These are phyloP conservation scores for Oceanodroma tethys DNA, from an alignment of 2,113 vertebrate genomes.

Conservation along the genomic window DNA sequence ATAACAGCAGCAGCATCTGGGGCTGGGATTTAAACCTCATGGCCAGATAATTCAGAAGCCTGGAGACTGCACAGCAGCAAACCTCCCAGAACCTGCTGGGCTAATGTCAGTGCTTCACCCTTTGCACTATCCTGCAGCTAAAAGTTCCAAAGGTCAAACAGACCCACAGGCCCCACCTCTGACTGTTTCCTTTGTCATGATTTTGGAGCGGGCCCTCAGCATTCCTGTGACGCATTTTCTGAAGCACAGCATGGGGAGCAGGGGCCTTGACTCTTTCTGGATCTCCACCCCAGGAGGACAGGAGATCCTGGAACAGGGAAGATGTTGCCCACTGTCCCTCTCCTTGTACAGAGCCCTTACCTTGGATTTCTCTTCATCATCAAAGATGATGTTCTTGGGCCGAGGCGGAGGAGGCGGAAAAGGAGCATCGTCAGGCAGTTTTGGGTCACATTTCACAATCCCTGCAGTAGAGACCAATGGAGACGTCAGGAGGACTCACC, in stretches of 20 bases:
- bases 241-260: background rate
- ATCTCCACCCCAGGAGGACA: background rate
- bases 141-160: background rate
- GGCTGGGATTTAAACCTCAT: background rate
- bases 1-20: background rate
- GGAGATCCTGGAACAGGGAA: background rate
- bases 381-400: constrained; percentile 89
- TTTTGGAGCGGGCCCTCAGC: background rate
- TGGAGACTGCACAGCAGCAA: background rate
- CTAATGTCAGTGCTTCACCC: background rate
- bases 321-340: background rate
- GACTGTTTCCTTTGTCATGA: background rate
- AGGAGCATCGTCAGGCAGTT: constrained; percentile 82
- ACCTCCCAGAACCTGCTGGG: background rate
- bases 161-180: background rate
- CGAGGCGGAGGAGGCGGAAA: constrained; percentile 82
- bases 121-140: background rate
- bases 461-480: constrained; percentile 70
- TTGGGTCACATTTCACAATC: constrained; percentile 91
- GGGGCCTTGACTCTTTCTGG: background rate
- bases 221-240: background rate
- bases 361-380: constrained; percentile 98
- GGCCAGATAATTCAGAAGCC: background rate
- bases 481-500: background rate
- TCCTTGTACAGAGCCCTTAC: constrained; percentile 64